Evolutionary conservation across 64 coral and sea anemone species (phyloP).

Genomic region (Pocillopora verrucosa): DNA sequence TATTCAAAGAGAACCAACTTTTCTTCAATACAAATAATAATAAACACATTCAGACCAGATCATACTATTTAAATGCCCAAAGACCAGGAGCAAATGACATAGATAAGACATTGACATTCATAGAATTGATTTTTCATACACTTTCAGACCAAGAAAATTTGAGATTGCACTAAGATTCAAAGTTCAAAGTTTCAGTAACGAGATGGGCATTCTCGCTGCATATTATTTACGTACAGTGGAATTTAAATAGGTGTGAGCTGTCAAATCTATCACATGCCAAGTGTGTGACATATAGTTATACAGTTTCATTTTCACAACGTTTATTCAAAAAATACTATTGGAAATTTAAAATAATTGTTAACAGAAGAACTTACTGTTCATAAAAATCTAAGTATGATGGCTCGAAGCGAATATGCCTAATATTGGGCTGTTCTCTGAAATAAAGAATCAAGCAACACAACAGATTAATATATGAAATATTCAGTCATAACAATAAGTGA

Average conservation of each 20-base stretch:
- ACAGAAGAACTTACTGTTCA: slow-evolving; percentile 82
- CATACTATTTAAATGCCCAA: too few species aligned
- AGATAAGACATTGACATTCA: too few species aligned
- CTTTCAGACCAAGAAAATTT: too few species aligned
- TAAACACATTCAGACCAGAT: too few species aligned
- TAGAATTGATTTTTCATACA: too few species aligned
- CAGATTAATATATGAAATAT: not conserved
- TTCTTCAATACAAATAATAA: too few species aligned
- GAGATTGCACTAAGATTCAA: not conserved
- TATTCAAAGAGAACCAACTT: too few species aligned
- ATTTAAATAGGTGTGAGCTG: not conserved
- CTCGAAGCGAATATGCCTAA: slow-evolving; percentile 95
- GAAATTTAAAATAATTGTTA: not conserved
- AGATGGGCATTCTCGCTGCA: not conserved
- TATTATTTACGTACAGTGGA: not conserved
- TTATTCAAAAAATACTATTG: not conserved
- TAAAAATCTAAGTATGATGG: slow-evolving; percentile 93
- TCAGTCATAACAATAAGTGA: slow-evolving; percentile 11
- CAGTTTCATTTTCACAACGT: too few species aligned
- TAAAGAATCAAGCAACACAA: not conserved
- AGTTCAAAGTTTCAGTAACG: slow-evolving; percentile 1
- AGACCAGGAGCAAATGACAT: too few species aligned
- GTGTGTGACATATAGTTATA: not conserved
- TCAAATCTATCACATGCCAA: slow-evolving; percentile 12
- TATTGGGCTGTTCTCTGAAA: slow-evolving; percentile 86